phyloP scores from a whole-genome alignment of 2,888 invertebrate species.

The Euplexia lucipara region DNA sequence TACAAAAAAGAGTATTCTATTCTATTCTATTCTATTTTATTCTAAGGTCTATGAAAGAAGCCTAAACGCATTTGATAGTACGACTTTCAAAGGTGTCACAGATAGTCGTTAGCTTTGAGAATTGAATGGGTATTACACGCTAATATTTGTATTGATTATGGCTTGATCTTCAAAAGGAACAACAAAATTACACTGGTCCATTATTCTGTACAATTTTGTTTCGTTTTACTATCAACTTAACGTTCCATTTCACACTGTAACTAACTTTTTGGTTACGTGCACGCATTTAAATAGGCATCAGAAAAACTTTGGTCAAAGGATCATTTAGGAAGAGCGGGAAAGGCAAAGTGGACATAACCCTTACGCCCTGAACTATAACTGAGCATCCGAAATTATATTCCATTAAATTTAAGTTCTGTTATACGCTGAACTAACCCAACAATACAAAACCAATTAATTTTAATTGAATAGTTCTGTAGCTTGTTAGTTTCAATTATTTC shows the following conservation, averaged over 20 bases:
- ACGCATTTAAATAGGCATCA: conserved; percentile 37
- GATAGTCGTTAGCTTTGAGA: no score
- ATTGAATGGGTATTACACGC: no score
- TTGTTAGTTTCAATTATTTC: conserved; percentile 54
- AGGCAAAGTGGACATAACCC: conserved; percentile 49
- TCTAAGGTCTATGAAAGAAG: no score
- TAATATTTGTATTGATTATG: no score
- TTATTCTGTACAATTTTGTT: neutral
- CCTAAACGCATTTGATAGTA: no score
- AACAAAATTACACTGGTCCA: neutral
- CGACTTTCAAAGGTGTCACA: no score
- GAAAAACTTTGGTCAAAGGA: conserved; percentile 54
- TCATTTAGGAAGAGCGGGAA: conserved; percentile 70
- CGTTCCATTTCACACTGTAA: neutral
- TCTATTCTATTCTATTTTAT: no score
- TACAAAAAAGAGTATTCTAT: no score
- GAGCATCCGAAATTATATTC: conserved; percentile 43
- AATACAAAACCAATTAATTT: conserved; percentile 43
- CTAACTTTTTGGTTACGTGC: conserved; percentile 1
- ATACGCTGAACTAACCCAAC: conserved; percentile 33
- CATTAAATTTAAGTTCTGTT: conserved; percentile 32
- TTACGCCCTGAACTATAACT: conserved; percentile 33
- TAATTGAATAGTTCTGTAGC: conserved; percentile 41
- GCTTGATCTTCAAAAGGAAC: neutral
- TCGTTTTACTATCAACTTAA: conserved; percentile 5